Conservation (phyloP, 2,797 vertebrate genomes). For the Smutsia gigantea region DNA sequence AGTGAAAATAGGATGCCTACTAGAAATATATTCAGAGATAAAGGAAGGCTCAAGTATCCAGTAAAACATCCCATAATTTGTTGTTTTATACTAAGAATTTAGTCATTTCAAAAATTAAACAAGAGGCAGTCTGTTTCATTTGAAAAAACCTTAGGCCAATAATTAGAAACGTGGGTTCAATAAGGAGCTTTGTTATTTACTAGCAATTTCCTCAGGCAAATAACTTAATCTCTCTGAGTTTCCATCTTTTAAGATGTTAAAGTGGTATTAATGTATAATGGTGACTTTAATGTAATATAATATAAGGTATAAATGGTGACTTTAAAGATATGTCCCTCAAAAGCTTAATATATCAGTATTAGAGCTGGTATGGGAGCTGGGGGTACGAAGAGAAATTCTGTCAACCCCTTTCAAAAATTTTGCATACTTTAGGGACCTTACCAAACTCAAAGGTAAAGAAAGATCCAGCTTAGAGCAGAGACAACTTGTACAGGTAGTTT, state of each 20-base stretch:
- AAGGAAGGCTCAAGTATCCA: not conserved
- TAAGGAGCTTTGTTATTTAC: not conserved
- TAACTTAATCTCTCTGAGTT: not conserved
- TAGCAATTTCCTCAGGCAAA: not conserved
- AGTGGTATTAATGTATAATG: not conserved
- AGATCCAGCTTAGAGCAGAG: not conserved
- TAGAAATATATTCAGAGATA: not conserved
- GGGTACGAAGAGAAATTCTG: not conserved
- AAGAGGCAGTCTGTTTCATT: not conserved
- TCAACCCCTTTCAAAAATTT: not conserved
- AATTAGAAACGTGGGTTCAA: not conserved
- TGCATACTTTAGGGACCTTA: not conserved
- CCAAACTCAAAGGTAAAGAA: not conserved
- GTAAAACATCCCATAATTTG: not conserved
- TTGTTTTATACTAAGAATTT: not conserved
- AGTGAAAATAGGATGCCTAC: not conserved
- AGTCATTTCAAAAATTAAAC: not conserved
- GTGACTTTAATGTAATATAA: not conserved
- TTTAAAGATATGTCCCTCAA: not conserved
- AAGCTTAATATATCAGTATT: not conserved
- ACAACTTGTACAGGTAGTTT: not conserved
- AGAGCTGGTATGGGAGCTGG: not conserved
- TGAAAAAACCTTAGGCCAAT: not conserved
- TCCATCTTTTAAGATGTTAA: not conserved
- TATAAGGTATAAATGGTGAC: not conserved